Evolutionary conservation across 2,888 invertebrate species (phyloP).

Genomic region (Molorchus minor): DNA sequence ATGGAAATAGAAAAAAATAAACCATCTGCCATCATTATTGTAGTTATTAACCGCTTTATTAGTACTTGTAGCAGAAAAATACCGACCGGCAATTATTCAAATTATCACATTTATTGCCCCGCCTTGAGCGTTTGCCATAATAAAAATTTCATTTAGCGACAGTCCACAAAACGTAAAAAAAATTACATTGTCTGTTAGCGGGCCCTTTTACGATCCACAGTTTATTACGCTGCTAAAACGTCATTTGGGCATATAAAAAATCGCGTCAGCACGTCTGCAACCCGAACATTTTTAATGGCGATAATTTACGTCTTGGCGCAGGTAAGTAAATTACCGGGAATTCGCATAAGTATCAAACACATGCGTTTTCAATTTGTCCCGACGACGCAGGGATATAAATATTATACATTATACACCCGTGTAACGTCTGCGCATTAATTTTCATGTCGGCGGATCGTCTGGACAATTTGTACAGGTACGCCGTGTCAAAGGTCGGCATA

Average conservation of each 20-base stretch:
- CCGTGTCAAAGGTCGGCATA: background rate
- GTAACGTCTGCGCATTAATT: conserved; percentile 49
- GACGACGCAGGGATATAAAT: conserved; percentile 49
- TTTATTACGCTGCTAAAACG: conserved; percentile 25
- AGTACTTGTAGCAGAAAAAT: background rate
- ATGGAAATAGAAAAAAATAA: too few relatives aligned
- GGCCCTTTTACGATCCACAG: conserved; percentile 21
- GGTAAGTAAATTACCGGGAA: conserved; percentile 43
- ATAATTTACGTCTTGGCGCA: conserved; percentile 37
- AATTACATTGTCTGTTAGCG: conserved; percentile 17
- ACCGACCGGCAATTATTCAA: conserved; percentile 14
- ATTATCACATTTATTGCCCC: conserved; percentile 12
- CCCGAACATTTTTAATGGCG: conserved; percentile 20
- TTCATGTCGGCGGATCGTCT: conserved; percentile 45
- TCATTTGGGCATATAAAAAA: conserved; percentile 19
- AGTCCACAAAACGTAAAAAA: conserved; percentile 18
- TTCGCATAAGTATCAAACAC: conserved; percentile 47
- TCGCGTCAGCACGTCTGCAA: conserved; percentile 4
- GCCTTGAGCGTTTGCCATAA: conserved; percentile 1
- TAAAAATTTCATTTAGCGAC: conserved; percentile 22
- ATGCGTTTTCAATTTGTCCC: conserved; percentile 54
- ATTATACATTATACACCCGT: conserved; percentile 52
- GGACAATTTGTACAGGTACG: conserved; percentile 2
- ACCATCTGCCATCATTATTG: too few relatives aligned
- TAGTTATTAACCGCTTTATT: too few relatives aligned